Conservation (phyloP, 1,140 invertebrate species). For the Panagrolaimus sp. region DNA sequence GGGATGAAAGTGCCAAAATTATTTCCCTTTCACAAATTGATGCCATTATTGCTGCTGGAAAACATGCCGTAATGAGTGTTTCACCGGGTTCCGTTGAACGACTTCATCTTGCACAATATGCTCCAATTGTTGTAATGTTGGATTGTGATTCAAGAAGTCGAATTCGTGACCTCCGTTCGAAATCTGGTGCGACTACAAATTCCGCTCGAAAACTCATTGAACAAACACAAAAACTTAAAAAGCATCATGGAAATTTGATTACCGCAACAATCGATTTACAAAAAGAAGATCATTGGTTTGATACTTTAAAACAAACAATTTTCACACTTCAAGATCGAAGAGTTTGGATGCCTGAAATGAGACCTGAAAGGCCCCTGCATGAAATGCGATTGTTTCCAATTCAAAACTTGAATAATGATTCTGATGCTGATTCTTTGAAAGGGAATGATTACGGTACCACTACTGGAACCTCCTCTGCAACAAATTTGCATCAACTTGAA, state of each 20-base stretch:
- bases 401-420: conserved; percentile 53
- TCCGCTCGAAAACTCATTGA: conserved; percentile 78
- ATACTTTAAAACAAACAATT: conserved; percentile 81
- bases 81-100: conserved; percentile 92
- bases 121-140: conserved; percentile 92
- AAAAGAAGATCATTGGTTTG: conserved; percentile 83
- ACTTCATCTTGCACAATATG: conserved; percentile 94
- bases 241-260: conserved; percentile 88
- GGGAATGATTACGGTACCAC: neutral
- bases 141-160: conserved; percentile 88
- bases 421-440: neutral
- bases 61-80: conserved; percentile 89
- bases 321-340: conserved; percentile 85
- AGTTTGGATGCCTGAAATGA: conserved; percentile 89
- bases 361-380: conserved; percentile 63
- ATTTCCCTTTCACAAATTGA: conserved; percentile 38
- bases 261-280: conserved; percentile 79
- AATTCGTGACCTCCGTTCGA: conserved; percentile 80
- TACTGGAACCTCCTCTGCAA: too few species aligned
- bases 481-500: neutral
- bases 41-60: conserved; percentile 66
- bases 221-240: conserved; percentile 88
- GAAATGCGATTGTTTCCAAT: conserved; percentile 94
- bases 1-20: conserved; percentile 26
- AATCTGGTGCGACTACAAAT: conserved; percentile 38